Evolutionary conservation across 1,140 invertebrate genomes (phyloP), one percentile per base, ranked within the genome.

Genomic region (Penaeus vannamei): DNA sequence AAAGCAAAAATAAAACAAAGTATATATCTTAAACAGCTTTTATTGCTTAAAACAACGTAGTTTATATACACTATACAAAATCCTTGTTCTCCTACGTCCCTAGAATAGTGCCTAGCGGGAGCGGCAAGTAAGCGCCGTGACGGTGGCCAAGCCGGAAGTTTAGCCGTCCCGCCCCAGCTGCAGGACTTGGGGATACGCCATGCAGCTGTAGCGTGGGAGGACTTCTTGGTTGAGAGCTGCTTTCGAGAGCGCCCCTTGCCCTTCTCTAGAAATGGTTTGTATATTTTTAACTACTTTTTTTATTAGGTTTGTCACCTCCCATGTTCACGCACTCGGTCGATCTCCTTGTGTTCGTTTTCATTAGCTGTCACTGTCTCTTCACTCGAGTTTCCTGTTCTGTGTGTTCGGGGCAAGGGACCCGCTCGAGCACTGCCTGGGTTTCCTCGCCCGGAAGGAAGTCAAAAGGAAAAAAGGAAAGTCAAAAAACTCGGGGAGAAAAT

Each of bases 21-120:
- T 29, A 22, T 17, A 17, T 89, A 83, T 89, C 88, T 89, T 89
- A 89, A 89, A 89, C 88, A 89, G 88, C 88, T 89, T 89, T 89
- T 89, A 89, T 89, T 89, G 88, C 88, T 89, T 89, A 89, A 89
- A 89, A 89, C 88, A 89, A 89, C 88, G 88, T 85, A 85, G 82
- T 84, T 89, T 85, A 85, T 85, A 42, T 89, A 89, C 88, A 85
- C 88, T 89, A 89, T 89, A 89, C 88, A 89, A 89, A 89, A 89
- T 89, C 79, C 84, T 84, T 79, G 76, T 85, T 89, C 88, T 89
- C 88, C 88, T 89, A 89, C 83, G 60, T 85, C 77, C 79, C 84
- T 85, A 85, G 61, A 82, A 72, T 32, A 85, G 88, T 89, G 88
- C 83, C 84, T 85, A 89, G 83, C 76, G 84, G 42, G 72, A 72